phyloP scores from a whole-genome alignment of 2,113 vertebrate genomes.

The Amphiprion percula region DNA sequence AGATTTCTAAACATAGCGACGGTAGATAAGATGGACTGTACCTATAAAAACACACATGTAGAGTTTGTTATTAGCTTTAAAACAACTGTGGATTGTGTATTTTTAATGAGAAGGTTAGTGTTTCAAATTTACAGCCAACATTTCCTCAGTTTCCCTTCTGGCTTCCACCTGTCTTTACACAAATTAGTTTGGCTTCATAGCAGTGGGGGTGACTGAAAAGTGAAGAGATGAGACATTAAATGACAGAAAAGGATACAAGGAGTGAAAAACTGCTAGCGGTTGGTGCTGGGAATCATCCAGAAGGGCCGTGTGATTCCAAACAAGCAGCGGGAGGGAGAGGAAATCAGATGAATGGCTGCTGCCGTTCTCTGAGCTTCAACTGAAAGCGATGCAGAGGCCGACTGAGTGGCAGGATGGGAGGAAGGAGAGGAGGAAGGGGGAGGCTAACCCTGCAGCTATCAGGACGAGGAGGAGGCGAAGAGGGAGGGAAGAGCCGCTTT shows the following conservation, averaged over 20 bases:
- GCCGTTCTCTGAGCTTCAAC: constrained; percentile 17
- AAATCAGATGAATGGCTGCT: constrained; percentile 51
- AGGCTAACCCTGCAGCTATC: constrained; percentile 62
- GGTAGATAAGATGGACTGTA: no score
- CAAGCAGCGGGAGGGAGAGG: constrained; percentile 55
- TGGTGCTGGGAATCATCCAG: constrained; percentile 31
- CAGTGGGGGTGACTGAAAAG: not conserved
- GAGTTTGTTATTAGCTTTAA: not conserved
- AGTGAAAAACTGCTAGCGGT: constrained; percentile 6
- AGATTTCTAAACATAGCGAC: not conserved
- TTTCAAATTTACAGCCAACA: not conserved
- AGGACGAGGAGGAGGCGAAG: constrained; percentile 69
- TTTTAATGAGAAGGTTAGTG: no score
- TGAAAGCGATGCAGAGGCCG: constrained; percentile 48
- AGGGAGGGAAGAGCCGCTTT: constrained; percentile 62
- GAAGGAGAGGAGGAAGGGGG: constrained; percentile 21
- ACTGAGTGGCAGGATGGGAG: constrained; percentile 63
- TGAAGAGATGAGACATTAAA: not conserved
- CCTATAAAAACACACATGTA: not conserved
- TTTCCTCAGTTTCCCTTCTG: not conserved
- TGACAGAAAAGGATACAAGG: not conserved
- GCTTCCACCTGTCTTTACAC: not conserved
- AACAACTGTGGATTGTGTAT: no score
- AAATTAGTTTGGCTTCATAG: not conserved
- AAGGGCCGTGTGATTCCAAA: constrained; percentile 51